Base-by-base conservation (phyloP, 2,797 vertebrate species). In the Parauchenoglanis ngamensis region DNA sequence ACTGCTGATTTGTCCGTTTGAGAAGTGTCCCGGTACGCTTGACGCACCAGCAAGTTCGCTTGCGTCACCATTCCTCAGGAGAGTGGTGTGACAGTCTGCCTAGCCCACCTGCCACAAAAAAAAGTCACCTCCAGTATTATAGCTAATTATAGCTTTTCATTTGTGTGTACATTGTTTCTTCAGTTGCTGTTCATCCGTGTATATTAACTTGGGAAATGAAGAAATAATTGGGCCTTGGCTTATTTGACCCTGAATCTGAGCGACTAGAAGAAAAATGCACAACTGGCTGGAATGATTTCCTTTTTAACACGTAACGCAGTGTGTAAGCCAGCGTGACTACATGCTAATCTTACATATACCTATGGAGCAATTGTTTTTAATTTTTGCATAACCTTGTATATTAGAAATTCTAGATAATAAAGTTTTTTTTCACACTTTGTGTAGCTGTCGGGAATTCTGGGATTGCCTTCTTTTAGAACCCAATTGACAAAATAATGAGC, bases 1-100 rank as follows among this genome's bases (percentile, higher is more conserved):
- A 81, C 83, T 88, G 87, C 89, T 88, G 87, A 90, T 90, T 65
- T 81, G 86, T 61, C 78, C 6, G 44, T 75, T 73, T 82, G 86
- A 35, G 78, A 82, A 72, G 86, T 84, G 70, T 90, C 87, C 77
- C 73, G 76, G 85, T 86, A 68, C 54, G 63, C 77, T 83, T 88
- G 89, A 90, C 83, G 73, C 79, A 83, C 65, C 76, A 83, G 78
- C 61, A 28, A 57, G 23, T 54, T 57, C 0, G 35, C 65, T 65
- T 90, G 87, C 79, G 85, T 87, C 89, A 88, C 59, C 28, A 52
- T 61, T 73, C 84, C 87, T 85, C 57, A 84, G 78, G 76, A 82
- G 76, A 44, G 11, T 21, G 31, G 75, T 46, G 44, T 86, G 57
- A 88, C 31, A 25, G 77, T 85, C 75, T 61, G 65, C 44, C 59